Conservation (phyloP, 2,888 invertebrate species). For the Meteorus cinctellus region DNA sequence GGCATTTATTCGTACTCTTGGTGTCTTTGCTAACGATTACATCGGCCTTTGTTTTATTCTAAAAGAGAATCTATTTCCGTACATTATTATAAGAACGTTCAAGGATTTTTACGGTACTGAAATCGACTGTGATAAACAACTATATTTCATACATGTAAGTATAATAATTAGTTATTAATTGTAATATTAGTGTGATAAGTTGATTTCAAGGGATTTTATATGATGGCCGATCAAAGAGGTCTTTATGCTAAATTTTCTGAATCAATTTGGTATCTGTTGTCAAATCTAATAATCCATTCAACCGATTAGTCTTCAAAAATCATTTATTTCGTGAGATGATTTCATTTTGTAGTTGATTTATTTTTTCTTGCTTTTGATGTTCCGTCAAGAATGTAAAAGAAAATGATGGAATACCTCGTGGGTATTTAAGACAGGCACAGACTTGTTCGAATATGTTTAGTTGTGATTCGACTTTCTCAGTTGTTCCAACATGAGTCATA, state of each 20-base stretch:
- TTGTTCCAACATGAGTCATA: conserved; percentile 33
- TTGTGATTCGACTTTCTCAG: conserved; percentile 40
- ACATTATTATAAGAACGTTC: background rate
- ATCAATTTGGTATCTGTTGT: no score
- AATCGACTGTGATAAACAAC: conserved; percentile 5
- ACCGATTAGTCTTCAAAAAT: no score
- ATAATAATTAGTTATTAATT: background rate
- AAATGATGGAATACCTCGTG: background rate
- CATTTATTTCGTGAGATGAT: no score
- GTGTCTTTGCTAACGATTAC: background rate
- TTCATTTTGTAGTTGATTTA: no score
- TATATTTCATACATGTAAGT: background rate
- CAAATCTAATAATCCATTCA: no score
- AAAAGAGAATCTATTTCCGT: background rate
- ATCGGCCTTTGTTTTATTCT: background rate
- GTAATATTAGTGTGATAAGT: background rate
- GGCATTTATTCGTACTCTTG: background rate
- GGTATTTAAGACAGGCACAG: conserved; percentile 30
- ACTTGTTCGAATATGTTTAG: conserved; percentile 45
- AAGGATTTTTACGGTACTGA: background rate
- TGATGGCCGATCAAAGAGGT: no score
- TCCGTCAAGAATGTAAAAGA: background rate
- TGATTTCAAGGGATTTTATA: no score
- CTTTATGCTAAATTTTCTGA: no score
- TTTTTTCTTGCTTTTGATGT: background rate